Conservation (phyloP, 1,140 invertebrate genomes). For the Caerostris darwini region DNA sequence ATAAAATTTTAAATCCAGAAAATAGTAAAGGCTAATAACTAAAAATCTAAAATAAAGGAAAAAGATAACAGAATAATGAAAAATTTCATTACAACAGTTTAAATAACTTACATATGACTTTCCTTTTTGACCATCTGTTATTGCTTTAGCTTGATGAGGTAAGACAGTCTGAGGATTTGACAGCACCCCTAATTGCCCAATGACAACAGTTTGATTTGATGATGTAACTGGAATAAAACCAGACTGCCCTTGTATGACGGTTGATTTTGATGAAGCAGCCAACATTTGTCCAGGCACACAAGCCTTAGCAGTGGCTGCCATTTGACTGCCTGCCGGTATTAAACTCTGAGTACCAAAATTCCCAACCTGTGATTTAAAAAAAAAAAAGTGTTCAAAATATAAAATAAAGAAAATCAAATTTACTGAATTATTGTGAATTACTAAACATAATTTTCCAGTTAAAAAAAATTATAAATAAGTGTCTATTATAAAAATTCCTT, state of each 20-base stretch:
- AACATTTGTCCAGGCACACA: conserved; percentile 78
- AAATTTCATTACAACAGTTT: neutral
- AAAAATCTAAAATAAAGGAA: too few relatives aligned
- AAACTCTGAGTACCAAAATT: conserved; percentile 58
- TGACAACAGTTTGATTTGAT: conserved; percentile 90
- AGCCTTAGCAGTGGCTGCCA: conserved; percentile 65
- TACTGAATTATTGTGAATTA: too few relatives aligned
- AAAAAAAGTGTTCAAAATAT: too few relatives aligned
- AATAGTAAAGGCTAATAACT: too few relatives aligned
- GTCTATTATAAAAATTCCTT: too few relatives aligned
- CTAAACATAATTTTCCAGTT: too few relatives aligned
- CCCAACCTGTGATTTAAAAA: conserved; percentile 78
- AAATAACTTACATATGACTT: conserved; percentile 80
- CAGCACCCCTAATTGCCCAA: conserved; percentile 88
- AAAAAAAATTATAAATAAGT: too few relatives aligned
- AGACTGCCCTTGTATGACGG: conserved; percentile 80
- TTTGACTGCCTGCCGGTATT: conserved; percentile 67
- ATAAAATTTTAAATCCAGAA: too few relatives aligned
- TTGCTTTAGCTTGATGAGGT: conserved; percentile 83
- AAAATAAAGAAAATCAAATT: too few relatives aligned
- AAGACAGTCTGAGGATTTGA: conserved; percentile 87
- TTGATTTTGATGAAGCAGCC: conserved; percentile 76
- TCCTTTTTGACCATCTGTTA: conserved; percentile 79
- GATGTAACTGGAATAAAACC: conserved; percentile 88
- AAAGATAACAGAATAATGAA: neutral